A percentile compares a stretch with the other conserved stretches of the same genome.
phyloP scores from a whole-genome alignment of 2,797 vertebrate species.

The Hippopotamyrus pictus region DNA sequence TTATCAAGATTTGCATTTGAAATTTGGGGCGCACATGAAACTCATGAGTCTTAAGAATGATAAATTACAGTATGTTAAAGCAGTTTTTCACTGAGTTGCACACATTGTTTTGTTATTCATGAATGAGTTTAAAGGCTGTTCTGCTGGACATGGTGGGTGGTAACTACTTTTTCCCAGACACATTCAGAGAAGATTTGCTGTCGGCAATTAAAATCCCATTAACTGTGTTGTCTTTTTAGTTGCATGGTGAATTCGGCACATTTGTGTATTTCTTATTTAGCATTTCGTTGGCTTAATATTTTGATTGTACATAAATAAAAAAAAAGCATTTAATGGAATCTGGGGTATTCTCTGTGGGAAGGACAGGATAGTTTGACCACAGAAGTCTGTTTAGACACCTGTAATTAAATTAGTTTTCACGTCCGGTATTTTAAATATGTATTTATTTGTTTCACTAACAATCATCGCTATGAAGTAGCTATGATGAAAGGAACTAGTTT shows the following conservation, averaged over 20 bases:
- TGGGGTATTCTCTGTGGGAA: neutral
- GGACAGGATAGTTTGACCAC: neutral
- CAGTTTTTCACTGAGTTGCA: neutral
- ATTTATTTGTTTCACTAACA: neutral
- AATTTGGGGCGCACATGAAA: neutral
- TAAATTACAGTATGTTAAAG: neutral
- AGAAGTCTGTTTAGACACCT: neutral
- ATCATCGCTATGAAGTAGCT: neutral
- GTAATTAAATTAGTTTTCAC: neutral
- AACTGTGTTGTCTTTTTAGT: neutral
- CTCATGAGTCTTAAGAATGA: neutral
- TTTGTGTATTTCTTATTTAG: neutral
- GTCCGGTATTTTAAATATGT: neutral
- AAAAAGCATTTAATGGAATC: neutral
- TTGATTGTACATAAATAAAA: neutral
- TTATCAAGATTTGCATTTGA: neutral
- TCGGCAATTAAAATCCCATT: neutral
- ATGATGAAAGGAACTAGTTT: neutral
- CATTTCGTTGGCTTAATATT: neutral
- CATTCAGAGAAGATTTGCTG: neutral
- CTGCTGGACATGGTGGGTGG: neutral
- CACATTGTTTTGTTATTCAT: neutral
- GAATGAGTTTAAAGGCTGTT: neutral
- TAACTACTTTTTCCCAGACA: neutral
- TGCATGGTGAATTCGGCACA: neutral